Percentiles rank a stretch among this genome's conserved stretches.
Evolutionary conservation across 2,797 vertebrate genomes (phyloP).

Genomic region (Phyllotis vaccarum): DNA sequence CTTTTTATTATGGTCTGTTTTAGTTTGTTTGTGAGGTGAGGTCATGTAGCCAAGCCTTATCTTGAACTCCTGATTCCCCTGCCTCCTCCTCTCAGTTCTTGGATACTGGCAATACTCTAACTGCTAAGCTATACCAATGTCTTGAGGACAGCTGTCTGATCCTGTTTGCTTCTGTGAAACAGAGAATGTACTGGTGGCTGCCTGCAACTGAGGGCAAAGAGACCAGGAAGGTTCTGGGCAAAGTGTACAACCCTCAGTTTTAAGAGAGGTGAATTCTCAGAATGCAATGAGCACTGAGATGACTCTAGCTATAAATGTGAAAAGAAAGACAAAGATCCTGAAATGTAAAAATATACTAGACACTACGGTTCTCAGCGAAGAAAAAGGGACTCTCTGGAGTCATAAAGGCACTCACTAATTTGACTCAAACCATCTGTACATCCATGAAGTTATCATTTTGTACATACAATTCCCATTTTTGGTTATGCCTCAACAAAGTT

Average conservation of each 20-base stretch:
- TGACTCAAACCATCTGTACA: not conserved
- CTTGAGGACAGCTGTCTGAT: not conserved
- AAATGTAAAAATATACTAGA: not conserved
- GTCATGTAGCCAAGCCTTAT: not conserved
- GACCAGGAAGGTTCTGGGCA: not conserved
- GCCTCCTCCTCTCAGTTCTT: not conserved
- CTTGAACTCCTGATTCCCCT: not conserved
- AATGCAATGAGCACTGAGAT: not conserved
- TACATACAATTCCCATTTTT: not conserved
- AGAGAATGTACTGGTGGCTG: not conserved
- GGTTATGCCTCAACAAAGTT: not conserved
- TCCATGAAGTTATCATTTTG: not conserved
- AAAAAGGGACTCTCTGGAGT: not conserved
- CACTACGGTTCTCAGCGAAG: not conserved
- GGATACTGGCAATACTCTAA: not conserved
- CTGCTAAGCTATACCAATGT: not conserved
- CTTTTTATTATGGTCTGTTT: not conserved
- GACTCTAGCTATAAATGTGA: not conserved
- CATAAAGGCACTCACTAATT: not conserved
- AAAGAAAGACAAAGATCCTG: not conserved
- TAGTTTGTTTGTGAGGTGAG: not conserved
- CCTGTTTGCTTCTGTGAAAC: not conserved
- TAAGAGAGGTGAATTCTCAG: not conserved
- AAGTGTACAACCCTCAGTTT: not conserved
- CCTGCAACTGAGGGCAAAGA: not conserved